phyloP scores from a whole-genome alignment of 2,888 invertebrate genomes.

The Platynereis dumerilii region DNA sequence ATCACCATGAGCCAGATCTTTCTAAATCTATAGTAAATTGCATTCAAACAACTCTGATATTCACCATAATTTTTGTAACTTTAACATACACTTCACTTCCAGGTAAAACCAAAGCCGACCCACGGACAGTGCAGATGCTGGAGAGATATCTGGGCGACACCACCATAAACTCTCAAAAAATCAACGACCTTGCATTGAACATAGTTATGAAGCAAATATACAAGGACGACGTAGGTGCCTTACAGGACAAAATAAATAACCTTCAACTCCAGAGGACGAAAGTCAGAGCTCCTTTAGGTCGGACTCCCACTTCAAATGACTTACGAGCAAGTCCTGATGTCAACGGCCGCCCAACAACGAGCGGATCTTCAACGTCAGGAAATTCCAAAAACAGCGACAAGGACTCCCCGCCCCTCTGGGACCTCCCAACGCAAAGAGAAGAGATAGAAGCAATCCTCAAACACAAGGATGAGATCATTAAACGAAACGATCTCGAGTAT shows the following conservation, averaged over 20 bases:
- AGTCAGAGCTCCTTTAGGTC: not conserved
- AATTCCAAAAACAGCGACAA: not conserved
- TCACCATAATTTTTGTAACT: no score
- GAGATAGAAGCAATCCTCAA: conserved; percentile 20
- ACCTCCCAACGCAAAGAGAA: conserved; percentile 12
- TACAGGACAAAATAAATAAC: conserved; percentile 24
- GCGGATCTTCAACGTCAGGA: not conserved
- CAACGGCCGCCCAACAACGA: not conserved
- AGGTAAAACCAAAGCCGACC: conserved; percentile 11
- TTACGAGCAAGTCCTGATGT: not conserved
- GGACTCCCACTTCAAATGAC: not conserved
- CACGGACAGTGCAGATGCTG: conserved; percentile 23
- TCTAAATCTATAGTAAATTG: no score
- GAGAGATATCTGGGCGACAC: conserved; percentile 19
- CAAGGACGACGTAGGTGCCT: conserved; percentile 24
- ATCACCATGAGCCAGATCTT: no score
- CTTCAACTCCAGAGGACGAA: conserved; percentile 16
- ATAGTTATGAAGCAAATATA: conserved; percentile 28
- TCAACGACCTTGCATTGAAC: conserved; percentile 23
- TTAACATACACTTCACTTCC: no score
- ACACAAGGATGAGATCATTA: conserved; percentile 28
- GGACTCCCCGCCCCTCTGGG: conserved; percentile 15
- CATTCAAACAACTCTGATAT: no score
- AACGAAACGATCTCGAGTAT: conserved; percentile 34
- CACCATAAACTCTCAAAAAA: not conserved